These are phyloP conservation scores for Calyptommatus sinebrachiatus DNA, from an alignment of 2,113 vertebrate species.

Conservation along the genomic window DNA sequence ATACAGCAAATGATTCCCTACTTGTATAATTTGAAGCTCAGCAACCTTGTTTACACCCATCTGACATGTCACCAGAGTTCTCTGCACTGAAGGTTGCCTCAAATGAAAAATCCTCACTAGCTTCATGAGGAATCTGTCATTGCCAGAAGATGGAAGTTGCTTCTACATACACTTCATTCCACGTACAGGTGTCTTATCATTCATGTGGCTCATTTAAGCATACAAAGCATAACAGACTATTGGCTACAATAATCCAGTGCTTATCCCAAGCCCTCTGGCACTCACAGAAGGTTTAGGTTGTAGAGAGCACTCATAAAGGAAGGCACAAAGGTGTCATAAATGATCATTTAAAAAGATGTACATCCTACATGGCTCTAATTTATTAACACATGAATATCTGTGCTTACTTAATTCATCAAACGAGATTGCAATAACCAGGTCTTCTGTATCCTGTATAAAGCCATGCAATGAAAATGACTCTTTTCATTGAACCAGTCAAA, in stretches of 20 bases:
- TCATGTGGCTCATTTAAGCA: too few relatives aligned
- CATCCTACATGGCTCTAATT: neutral
- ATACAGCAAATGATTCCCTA: too few relatives aligned
- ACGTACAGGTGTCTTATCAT: too few relatives aligned
- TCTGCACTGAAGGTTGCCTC: neutral
- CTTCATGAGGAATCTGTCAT: neutral
- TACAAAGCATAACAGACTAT: too few relatives aligned
- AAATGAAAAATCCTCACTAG: neutral
- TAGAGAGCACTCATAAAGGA: too few relatives aligned
- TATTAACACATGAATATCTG: neutral
- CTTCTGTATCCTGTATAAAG: neutral
- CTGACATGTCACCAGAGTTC: neutral
- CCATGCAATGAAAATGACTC: neutral
- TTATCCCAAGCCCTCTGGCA: neutral
- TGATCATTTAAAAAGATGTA: neutral
- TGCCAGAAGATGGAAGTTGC: too few relatives aligned
- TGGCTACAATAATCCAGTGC: too few relatives aligned
- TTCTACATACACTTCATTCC: too few relatives aligned
- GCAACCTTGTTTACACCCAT: too few relatives aligned
- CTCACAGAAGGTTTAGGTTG: neutral
- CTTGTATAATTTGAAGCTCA: neutral
- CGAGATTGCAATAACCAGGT: neutral
- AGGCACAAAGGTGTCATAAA: neutral
- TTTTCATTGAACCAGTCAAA: neutral
- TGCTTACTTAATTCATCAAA: neutral